A percentile compares a stretch with the other conserved stretches of the same genome.
These are phyloP conservation scores for Apodemus speciosus DNA, from an alignment of 2,113 vertebrate genomes.

Conservation along the genomic window DNA sequence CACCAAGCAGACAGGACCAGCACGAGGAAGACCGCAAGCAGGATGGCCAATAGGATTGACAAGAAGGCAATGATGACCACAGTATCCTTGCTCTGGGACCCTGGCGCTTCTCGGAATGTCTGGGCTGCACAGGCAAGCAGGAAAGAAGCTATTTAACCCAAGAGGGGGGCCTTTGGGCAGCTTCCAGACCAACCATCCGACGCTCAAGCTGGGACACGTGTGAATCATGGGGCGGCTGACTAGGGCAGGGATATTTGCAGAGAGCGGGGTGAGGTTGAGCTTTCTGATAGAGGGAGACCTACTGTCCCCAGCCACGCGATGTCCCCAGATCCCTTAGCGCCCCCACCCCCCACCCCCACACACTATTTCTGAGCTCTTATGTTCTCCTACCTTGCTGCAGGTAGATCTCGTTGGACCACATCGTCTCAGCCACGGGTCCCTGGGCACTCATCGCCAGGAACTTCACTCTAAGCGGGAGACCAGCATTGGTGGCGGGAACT, in stretches of 20 bases:
- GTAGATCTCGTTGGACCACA: background rate
- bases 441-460: conserved; percentile 76
- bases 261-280: fast-evolving
- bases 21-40: conserved; percentile 76
- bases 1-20: conserved; percentile 57
- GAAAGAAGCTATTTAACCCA: background rate
- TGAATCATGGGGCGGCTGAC: background rate
- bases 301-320: background rate
- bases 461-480: conserved; percentile 80
- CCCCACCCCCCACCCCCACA: background rate
- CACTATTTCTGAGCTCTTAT: fast-evolving
- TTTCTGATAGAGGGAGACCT: background rate
- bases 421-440: background rate
- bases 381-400: conserved; percentile 77
- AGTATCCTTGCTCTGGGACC: background rate
- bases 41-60: conserved; percentile 79
- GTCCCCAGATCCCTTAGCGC: background rate
- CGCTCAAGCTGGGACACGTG: background rate
- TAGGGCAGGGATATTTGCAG: background rate
- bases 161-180: background rate
- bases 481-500: background rate
- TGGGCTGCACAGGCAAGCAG: conserved; percentile 58
- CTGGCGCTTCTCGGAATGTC: fast-evolving
- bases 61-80: conserved; percentile 81
- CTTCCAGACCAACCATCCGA: background rate